phyloP scores from a whole-genome alignment of 2,797 vertebrate species.

The Prionace glauca region DNA sequence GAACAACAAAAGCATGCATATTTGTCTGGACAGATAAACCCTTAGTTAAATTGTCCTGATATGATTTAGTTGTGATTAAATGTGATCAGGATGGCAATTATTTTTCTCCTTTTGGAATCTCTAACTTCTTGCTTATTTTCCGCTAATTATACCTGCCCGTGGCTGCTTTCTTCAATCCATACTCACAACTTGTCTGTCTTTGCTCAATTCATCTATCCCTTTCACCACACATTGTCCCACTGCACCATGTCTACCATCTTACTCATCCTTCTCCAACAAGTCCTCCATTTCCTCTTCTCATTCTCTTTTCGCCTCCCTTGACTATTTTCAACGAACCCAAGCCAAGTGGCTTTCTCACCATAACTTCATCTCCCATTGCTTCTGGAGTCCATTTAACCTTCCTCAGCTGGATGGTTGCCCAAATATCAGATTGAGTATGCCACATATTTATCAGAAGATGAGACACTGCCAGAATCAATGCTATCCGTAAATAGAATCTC shows the following conservation, averaged over 20 bases:
- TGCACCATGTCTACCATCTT: neutral
- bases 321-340: too few species aligned
- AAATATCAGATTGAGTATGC: neutral
- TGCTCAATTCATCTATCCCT: neutral
- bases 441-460: neutral
- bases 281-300: neutral
- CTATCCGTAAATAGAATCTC: neutral
- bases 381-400: neutral
- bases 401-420: neutral
- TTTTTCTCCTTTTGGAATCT: neutral
- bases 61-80: neutral
- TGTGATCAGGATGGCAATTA: neutral
- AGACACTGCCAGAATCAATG: neutral
- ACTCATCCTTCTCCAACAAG: neutral
- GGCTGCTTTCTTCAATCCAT: neutral
- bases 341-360: neutral
- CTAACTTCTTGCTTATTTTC: neutral
- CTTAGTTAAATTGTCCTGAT: neutral
- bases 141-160: neutral
- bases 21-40: neutral
- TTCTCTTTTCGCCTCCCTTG: neutral
- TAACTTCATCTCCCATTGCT: neutral
- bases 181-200: neutral
- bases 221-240: neutral
- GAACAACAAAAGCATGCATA: neutral